These are phyloP conservation scores for Gastracanthus pulcherrimus DNA, from an alignment of 2,888 invertebrate species.

Conservation along the genomic window DNA sequence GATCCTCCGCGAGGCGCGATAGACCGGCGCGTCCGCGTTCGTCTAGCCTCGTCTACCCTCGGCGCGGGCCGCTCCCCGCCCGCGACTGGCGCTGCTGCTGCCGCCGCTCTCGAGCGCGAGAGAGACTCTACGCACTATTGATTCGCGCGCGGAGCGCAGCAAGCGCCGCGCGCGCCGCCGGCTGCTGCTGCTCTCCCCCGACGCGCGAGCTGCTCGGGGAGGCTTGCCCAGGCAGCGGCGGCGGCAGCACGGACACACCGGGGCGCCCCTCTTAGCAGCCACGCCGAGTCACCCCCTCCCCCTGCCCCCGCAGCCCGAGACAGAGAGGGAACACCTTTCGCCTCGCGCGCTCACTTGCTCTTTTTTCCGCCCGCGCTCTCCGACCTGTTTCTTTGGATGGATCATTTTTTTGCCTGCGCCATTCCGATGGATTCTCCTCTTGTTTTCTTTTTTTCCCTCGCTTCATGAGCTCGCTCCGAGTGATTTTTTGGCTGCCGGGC, in stretches of 20 bases:
- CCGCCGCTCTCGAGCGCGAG: constrained; percentile 34
- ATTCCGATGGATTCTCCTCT: not conserved
- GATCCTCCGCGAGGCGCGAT: not conserved
- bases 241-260: too few relatives aligned
- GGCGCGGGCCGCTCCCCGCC: constrained; percentile 62
- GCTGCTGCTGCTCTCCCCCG: constrained; percentile 8
- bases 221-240: constrained; percentile 55
- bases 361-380: not conserved
- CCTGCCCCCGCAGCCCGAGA: not conserved
- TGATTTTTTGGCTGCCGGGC: not conserved
- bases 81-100: constrained; percentile 63
- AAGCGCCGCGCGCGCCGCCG: constrained; percentile 23
- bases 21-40: not conserved
- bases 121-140: constrained; percentile 75
- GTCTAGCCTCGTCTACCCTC: not conserved
- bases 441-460: not conserved
- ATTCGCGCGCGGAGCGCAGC: constrained; percentile 68
- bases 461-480: not conserved
- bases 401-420: not conserved
- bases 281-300: not conserved
- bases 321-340: not conserved
- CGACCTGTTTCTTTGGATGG: not conserved
- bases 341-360: not conserved
- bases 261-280: constrained; percentile 47
- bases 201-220: constrained; percentile 22